A percentile compares a stretch with the other conserved stretches of the same genome.
phyloP scores from a whole-genome alignment of 2,888 invertebrate species.

The Dryocosmus kuriphilus region DNA sequence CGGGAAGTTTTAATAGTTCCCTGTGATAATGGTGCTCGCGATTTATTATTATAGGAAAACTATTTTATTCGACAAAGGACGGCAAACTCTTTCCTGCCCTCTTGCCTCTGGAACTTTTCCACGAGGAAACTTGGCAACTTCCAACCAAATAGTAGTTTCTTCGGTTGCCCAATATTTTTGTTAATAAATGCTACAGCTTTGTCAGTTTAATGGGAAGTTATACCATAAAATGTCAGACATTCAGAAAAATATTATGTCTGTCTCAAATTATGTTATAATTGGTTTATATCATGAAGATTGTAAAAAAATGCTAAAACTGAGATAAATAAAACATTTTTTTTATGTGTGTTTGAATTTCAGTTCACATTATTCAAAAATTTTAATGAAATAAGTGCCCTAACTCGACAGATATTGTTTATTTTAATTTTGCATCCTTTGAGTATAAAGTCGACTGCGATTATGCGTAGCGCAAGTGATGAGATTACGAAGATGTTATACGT shows the following conservation, averaged over 20 bases:
- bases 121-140: constrained; percentile 23
- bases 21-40: not conserved
- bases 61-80: constrained; percentile 19
- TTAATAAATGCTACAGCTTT: constrained; percentile 7
- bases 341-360: too few relatives aligned
- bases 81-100: constrained; percentile 14
- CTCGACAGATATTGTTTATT: not conserved
- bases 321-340: too few relatives aligned
- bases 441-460: too few relatives aligned
- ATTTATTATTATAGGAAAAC: constrained; percentile 30
- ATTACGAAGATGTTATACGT: too few relatives aligned
- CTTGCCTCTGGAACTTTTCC: constrained; percentile 21
- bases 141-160: constrained; percentile 19
- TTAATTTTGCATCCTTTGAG: not conserved
- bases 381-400: too few relatives aligned
- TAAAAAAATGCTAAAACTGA: too few relatives aligned
- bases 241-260: not conserved
- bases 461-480: too few relatives aligned
- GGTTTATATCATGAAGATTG: too few relatives aligned
- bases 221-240: not conserved
- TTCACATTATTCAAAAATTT: not conserved
- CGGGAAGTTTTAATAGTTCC: constrained; percentile 21
- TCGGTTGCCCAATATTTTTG: constrained; percentile 24
- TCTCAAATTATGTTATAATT: constrained; percentile 3
- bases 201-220: not conserved